Base-by-base conservation (phyloP, 1,140 invertebrate genomes). In the Triops cancriformis region DNA sequence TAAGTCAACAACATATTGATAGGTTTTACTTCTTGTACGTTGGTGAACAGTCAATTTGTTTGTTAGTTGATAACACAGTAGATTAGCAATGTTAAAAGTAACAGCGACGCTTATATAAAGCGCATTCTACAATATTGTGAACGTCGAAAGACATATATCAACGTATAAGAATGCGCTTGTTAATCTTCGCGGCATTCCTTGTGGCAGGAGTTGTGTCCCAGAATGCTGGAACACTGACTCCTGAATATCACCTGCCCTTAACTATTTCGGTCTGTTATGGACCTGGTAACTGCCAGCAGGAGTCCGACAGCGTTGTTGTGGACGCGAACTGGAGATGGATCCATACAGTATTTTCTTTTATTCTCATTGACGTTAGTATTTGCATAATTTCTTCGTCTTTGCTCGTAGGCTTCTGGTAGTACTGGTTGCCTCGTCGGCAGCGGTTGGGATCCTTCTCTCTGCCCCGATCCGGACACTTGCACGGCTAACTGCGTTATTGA, bases 291-390 rank as follows among this genome's bases (percentile, higher is more conserved):
- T 80, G 80, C 28, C 42, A 64, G 42, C 23, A 26, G 0, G 76
- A 80, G 31, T 26, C 77, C 37, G 73, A 76, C 10, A 72, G 18
- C 6, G 76, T 80, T 18, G 72, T 74, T 3, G 26, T 80, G 26
- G 80, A 80, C 73, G 45, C 80, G 28, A 80, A 80, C 77, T 80
- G 80, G 80, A 73, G 80, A n/a, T 80, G 80, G 80, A 76, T 79
- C 18, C 80, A 80, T 45, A 72, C 72, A 27, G 79, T 80, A 80
- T 31, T 11, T 74, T 14, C 37, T n/a, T 41, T 74, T 14, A 74
- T 74, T 18, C 14, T 23, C 11, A 26, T 14, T n/a, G n/a, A n/a
- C n/a, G n/a, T n/a, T n/a, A 9, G 4, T 28, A 4, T 23, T 14
- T 18, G 11, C 14, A 0, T 74, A 4, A 31, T 11, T 4, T 74